These are phyloP conservation scores for Hafferia zeledoni DNA, from an alignment of 2,797 vertebrate species.

Conservation along the genomic window DNA sequence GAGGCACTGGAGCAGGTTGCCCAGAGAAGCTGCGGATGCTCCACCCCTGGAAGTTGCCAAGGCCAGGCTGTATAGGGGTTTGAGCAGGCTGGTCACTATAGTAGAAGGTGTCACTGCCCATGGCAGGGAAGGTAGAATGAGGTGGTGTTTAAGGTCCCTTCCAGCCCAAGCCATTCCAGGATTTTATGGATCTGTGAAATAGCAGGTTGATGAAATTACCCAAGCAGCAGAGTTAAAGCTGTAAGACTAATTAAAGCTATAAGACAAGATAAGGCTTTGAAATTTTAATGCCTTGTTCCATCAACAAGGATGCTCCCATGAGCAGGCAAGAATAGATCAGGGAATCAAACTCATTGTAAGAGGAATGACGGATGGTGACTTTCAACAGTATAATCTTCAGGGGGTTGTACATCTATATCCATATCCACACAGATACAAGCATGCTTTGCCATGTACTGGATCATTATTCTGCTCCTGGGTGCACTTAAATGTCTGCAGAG, in stretches of 20 bases:
- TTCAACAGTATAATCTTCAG: background rate
- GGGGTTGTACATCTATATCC: background rate
- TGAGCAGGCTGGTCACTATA: background rate
- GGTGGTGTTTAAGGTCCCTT: background rate
- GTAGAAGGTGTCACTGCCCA: background rate
- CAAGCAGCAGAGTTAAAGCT: background rate
- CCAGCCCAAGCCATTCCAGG: background rate
- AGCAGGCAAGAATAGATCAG: conserved; percentile 12
- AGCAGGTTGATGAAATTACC: background rate
- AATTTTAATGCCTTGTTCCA: conserved; percentile 27
- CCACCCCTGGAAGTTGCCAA: background rate
- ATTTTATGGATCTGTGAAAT: background rate
- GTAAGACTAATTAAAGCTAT: background rate
- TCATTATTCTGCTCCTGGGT: background rate
- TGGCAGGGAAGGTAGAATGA: background rate
- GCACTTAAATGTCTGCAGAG: background rate
- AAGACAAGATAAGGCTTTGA: conserved; percentile 34
- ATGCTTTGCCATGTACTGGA: background rate
- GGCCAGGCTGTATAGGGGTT: background rate
- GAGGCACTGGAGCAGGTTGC: background rate
- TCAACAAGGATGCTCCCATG: background rate
- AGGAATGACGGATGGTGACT: background rate
- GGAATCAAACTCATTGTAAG: background rate
- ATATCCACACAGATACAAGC: background rate
- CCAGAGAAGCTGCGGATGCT: background rate